Evolutionary conservation across 2,888 invertebrate genomes (phyloP), one percentile per base, ranked within the genome.

Genomic region (Scaptomyza caliginosa): DNA sequence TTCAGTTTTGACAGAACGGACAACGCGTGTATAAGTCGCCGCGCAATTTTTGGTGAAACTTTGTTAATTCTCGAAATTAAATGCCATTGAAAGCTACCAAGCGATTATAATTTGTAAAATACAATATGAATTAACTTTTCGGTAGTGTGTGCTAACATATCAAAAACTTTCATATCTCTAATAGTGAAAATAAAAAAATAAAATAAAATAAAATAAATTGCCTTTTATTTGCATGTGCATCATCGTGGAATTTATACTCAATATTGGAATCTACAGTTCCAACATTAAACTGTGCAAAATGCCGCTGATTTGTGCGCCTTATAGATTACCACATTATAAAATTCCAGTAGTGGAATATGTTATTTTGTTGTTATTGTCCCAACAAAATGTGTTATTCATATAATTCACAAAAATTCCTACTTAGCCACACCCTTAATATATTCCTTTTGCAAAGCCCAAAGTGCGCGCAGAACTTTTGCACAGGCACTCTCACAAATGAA

Each of bases 1-100:
- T 60, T 84, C 68, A 76, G 85, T 84, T 86, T 69, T 69, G 67
- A 69, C 57, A 51, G 68, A 74, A 67, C 82, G 68, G 32, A 73
- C 72, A 69, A 55, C 63, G 74, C 67, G 78, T 70, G 69, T 76
- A 75, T 83, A 65, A 66, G 72, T 69, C 56, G 65, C 58, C 38
- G 52, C 40, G 64, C 45, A 32, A 10, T 49, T 40, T 30, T 40
- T 43, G 32, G 16, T 40, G 62, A 42, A 40, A 23, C 19, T 52
- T 38, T 58, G 43, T 43, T 50, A 50, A 24, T 58, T 55, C 50
- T 69, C 46, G 46, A 52, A 45, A 50, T 24, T 63, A 55, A 49
- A 69, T 77, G 69, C 60, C 52, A 73, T 48, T 38, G 34, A 57
- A 67, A 52, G 59, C 24, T 39, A 49, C 21, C 11, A 73, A 60